Evolutionary conservation across 2,797 vertebrate species (phyloP).

Genomic region (Coendou prehensilis): DNA sequence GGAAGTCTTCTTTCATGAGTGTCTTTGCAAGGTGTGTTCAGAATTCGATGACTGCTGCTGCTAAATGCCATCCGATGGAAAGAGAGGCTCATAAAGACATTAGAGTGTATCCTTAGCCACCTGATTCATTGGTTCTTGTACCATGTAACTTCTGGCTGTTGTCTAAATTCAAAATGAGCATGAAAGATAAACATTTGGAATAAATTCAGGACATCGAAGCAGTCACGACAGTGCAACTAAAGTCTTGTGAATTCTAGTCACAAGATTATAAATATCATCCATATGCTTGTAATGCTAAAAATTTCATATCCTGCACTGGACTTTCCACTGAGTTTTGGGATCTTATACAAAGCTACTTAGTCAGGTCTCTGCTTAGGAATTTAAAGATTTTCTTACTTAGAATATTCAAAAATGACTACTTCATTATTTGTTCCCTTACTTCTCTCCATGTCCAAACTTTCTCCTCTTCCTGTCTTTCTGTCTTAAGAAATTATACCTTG

Average conservation of each 20-base stretch:
- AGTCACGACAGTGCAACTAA: background rate
- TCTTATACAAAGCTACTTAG: background rate
- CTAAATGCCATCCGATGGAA: background rate
- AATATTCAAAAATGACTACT: background rate
- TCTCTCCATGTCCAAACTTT: background rate
- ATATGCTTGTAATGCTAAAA: background rate
- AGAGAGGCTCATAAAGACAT: background rate
- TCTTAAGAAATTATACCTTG: background rate
- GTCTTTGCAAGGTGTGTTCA: background rate
- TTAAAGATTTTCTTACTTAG: background rate
- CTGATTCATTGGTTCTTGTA: background rate
- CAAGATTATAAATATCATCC: background rate
- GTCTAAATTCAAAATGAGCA: background rate
- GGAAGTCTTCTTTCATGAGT: background rate
- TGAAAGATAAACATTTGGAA: background rate
- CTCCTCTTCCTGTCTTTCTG: background rate
- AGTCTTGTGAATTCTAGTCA: background rate
- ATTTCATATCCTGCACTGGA: background rate
- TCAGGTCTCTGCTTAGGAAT: slow-evolving; percentile 1
- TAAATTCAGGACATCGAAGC: background rate
- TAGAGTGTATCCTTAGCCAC: background rate
- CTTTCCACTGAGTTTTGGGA: background rate
- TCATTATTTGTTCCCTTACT: background rate
- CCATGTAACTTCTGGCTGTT: background rate
- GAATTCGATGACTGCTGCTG: background rate